Conservation (phyloP, 2,113 vertebrate species). For the Scomber japonicus region DNA sequence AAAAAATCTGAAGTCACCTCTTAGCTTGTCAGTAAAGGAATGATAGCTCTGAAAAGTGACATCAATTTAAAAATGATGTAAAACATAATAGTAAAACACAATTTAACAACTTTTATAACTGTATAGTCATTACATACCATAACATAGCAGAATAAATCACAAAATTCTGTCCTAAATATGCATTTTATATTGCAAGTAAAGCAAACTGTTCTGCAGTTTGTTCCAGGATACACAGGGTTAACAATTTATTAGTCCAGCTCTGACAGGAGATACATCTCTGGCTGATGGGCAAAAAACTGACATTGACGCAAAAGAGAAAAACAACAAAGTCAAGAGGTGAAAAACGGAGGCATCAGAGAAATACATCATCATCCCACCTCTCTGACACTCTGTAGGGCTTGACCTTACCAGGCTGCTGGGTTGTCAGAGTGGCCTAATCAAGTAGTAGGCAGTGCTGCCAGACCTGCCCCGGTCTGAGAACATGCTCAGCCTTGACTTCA, state of each 20-base stretch:
- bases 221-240: conserved; percentile 46
- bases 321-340: conserved; percentile 83
- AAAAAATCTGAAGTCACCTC: no score
- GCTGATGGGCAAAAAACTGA: conserved; percentile 80
- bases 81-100: not conserved
- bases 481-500: conserved; percentile 47
- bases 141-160: no score
- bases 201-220: not conserved
- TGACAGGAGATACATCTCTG: conserved; percentile 58
- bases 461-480: conserved; percentile 56
- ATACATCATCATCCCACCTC: conserved; percentile 81
- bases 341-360: conserved; percentile 74
- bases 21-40: no score
- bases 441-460: conserved; percentile 63
- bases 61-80: no score
- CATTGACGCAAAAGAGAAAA: conserved; percentile 78
- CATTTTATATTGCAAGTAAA: no score
- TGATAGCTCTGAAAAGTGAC: no score
- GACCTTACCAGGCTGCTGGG: conserved; percentile 84
- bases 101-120: not conserved
- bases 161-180: no score
- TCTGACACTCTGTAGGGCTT: conserved; percentile 85
- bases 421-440: conserved; percentile 81
- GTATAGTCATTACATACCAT: no score
- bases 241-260: conserved; percentile 47